Evolutionary conservation across 2,888 invertebrate species (phyloP), one percentile per base, ranked within the genome.

Genomic region (Mycogona germanica): DNA sequence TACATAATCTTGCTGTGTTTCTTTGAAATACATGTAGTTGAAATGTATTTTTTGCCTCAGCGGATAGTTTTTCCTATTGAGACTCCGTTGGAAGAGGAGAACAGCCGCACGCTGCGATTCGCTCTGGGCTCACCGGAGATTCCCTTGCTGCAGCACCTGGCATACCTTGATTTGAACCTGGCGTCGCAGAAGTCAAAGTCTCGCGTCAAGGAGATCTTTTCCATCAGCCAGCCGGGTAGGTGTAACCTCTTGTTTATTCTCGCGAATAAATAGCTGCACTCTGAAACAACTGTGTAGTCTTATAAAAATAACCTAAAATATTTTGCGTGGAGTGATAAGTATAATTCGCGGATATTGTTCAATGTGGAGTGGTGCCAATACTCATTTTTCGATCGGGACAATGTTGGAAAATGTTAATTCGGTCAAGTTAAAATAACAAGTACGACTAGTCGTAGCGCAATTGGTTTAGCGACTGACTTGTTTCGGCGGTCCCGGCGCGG

Each of bases 111-210:
- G 1, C 67, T 87, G 19, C 72, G 76, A 37, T 77, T 79, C 59
- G 82, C 79, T 23, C 66, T 87, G 21, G 71, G 73, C 2, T 67
- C 70, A 63, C 75, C 77, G 54, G 75, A 77, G 53, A 73, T 79
- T 47, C 81, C 82, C 7, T 79, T 85, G 49, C 75, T 82, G 58
- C 82, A 83, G 66, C 80, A 84, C 64, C 71, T 89, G 52, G 87
- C 83, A 5, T 84, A 81, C 57, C 73, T 81, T 57, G 87, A 87
- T 67, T 73, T 91, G 21, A 77, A 76, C 62, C 75, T 77, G 30
- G 67, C 88, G 62, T 75, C 82, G 0, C 75, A 78, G 62, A 79
- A 78, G 63, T 79, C 81, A 40, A 65, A 71, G 23, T 48, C 59
- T 1, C 74, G 85, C 61, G 75, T 88, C 46, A 68, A 73, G 60